These are phyloP conservation scores for Mobula birostris DNA, from an alignment of 2,113 vertebrate species.

Conservation along the genomic window DNA sequence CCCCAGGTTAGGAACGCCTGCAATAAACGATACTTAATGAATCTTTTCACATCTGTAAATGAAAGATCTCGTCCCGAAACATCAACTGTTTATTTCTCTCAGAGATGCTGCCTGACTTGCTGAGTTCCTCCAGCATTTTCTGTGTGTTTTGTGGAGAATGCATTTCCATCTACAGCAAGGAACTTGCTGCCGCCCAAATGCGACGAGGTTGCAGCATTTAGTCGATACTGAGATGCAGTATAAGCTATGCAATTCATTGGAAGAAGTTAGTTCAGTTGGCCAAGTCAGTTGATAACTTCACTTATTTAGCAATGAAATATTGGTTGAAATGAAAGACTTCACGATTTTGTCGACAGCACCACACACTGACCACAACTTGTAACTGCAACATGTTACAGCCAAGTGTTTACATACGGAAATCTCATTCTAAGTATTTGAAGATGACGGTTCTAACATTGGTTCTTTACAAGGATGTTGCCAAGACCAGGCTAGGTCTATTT, in stretches of 20 bases:
- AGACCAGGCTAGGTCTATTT: no score
- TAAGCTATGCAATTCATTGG: background rate
- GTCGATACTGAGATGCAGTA: background rate
- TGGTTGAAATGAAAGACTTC: background rate
- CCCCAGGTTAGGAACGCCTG: no score
- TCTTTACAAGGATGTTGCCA: no score
- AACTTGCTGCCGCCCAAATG: background rate
- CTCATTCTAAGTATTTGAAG: background rate
- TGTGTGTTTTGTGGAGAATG: background rate
- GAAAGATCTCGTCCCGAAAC: no score
- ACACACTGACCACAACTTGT: background rate
- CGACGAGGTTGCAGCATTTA: background rate
- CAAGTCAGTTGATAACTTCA: background rate
- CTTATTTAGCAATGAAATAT: background rate
- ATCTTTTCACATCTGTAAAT: background rate
- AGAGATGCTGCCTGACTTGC: no score
- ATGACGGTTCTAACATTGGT: background rate
- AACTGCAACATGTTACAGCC: background rate
- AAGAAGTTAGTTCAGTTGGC: background rate
- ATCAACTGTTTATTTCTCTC: no score
- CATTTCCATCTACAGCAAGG: background rate
- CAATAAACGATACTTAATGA: background rate
- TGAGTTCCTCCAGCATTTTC: no score
- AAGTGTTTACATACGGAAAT: background rate
- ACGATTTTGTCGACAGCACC: background rate